Base-by-base conservation (phyloP, 2,113 vertebrate species). In the Eonycteris spelaea region DNA sequence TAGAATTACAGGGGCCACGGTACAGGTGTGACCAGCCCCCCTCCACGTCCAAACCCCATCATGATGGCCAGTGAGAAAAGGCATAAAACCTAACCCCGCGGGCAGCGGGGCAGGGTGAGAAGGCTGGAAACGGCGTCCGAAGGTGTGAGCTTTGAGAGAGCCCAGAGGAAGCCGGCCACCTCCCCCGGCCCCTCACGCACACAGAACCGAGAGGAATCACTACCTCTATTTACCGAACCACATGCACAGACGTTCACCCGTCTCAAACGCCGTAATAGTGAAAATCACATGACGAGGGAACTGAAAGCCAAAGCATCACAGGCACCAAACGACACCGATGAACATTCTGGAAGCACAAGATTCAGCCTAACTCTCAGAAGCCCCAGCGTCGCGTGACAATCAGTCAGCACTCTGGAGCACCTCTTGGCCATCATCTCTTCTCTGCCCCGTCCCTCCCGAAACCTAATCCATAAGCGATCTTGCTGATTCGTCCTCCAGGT, bases 261-360 rank as follows among this genome's bases (percentile, higher is more conserved):
- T 57, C 67, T 77, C 61, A 55, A 68, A 85, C 74, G 68, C 59
- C 19, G 5, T 86, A 89, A 92, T 65, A 86, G 87, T n/a, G 74
- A 97, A 94, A 74, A 82, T 88, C 85, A 68, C 68, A 88, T 85
- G 88, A 93, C 4, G 33, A 57, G 77, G 94, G 94, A 97, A 98
- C 86, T 70, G 91, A 92, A 88, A 96, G 88, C 0, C 80, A n/a
- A 92, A 91, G 65, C 68, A 82, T 26, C 18, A 33, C 7, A 13
- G 59, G 28, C 63, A 77, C 43, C 33, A 21, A 70, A 63, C 40
- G 14, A 68, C 35, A 35, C 30, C 35, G 89, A 63, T 86, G 73
- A 65, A 61, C n/a, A 67, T 33, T 95, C 67, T 67, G 53, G 18
- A 79, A 71, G 65, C 26, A 19, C 40, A 73, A 65, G 2, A 45